A percentile compares a stretch with the other conserved stretches of the same genome.
phyloP scores from a whole-genome alignment of 1,140 invertebrate genomes.

The Bombyx mandarina region DNA sequence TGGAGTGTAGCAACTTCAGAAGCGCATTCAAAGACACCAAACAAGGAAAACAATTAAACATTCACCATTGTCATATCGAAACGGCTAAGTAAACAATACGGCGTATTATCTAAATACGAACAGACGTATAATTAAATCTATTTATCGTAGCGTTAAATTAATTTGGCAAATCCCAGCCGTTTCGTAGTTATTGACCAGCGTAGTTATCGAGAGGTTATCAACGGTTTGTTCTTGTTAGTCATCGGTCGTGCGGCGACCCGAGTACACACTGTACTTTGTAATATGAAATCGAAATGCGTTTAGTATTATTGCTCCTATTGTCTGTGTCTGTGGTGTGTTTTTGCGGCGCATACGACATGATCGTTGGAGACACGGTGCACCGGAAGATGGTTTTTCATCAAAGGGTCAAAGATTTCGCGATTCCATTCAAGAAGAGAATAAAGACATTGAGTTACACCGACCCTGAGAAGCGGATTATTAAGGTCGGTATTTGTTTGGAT shows the following conservation, averaged over 20 bases:
- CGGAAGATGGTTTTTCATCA: slow-evolving; percentile 66
- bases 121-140: slow-evolving; percentile 1
- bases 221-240: slow-evolving; percentile 2
- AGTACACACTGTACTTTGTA: slow-evolving; percentile 22
- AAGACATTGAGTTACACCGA: slow-evolving; percentile 50
- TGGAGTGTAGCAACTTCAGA: too few species aligned
- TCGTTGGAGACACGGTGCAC: slow-evolving; percentile 57
- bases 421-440: slow-evolving; percentile 63
- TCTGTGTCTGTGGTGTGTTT: slow-evolving; percentile 32
- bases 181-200: slow-evolving; percentile 16
- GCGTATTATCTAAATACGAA: not conserved
- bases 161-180: not conserved
- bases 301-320: slow-evolving; percentile 28
- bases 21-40: slow-evolving; percentile 6
- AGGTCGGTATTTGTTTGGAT: slow-evolving; percentile 27
- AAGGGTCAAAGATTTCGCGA: slow-evolving; percentile 59
- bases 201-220: slow-evolving; percentile 7
- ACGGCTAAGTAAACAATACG: slow-evolving; percentile 7
- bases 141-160: not conserved
- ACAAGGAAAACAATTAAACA: slow-evolving; percentile 7
- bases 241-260: slow-evolving; percentile 32
- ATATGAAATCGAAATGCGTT: slow-evolving; percentile 45
- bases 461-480: slow-evolving; percentile 56
- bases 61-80: slow-evolving; percentile 11
- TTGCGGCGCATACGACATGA: slow-evolving; percentile 49